Conservation (phyloP, 2,797 vertebrate species). For the Paratrypauchen microcephalus region DNA sequence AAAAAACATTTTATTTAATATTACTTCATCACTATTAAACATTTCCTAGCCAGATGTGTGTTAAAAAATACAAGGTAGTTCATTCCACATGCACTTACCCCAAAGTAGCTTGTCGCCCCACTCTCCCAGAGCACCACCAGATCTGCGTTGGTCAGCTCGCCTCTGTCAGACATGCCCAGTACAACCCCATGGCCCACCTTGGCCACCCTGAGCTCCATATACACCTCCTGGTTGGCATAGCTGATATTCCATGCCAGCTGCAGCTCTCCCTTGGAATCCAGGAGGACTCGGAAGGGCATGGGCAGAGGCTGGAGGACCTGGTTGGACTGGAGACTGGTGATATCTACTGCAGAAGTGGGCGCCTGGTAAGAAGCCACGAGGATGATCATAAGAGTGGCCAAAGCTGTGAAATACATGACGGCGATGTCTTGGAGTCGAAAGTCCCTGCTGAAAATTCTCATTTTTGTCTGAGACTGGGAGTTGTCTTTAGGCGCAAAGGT, state of each 20-base stretch:
- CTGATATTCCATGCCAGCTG: slow-evolving; percentile 92
- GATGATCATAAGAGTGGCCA: slow-evolving; percentile 86
- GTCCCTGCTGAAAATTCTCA: slow-evolving; percentile 72
- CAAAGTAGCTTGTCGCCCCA: slow-evolving; percentile 71
- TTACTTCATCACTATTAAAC: too few relatives aligned
- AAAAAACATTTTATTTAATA: too few relatives aligned
- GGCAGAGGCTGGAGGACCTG: slow-evolving; percentile 47
- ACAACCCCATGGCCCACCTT: slow-evolving; percentile 81
- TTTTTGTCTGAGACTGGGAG: slow-evolving; percentile 19
- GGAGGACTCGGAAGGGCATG: slow-evolving; percentile 84
- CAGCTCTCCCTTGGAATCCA: slow-evolving; percentile 84
- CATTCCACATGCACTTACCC: slow-evolving; percentile 49
- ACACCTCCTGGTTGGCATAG: slow-evolving; percentile 77
- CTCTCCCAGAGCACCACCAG: slow-evolving; percentile 88
- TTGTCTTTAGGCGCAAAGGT: slow-evolving; percentile 9
- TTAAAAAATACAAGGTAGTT: neutral
- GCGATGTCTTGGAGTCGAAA: slow-evolving; percentile 82
- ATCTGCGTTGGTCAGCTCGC: slow-evolving; percentile 86
- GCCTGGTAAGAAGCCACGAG: slow-evolving; percentile 87
- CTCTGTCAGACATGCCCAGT: slow-evolving; percentile 92
- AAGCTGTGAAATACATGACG: slow-evolving; percentile 87
- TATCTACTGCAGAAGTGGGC: slow-evolving; percentile 66
- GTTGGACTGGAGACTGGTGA: slow-evolving; percentile 61
- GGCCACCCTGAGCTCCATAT: slow-evolving; percentile 80
- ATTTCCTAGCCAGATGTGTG: too few relatives aligned